These are phyloP conservation scores for Eleginops maclovinus DNA, from an alignment of 2,113 vertebrate genomes.

Conservation along the genomic window DNA sequence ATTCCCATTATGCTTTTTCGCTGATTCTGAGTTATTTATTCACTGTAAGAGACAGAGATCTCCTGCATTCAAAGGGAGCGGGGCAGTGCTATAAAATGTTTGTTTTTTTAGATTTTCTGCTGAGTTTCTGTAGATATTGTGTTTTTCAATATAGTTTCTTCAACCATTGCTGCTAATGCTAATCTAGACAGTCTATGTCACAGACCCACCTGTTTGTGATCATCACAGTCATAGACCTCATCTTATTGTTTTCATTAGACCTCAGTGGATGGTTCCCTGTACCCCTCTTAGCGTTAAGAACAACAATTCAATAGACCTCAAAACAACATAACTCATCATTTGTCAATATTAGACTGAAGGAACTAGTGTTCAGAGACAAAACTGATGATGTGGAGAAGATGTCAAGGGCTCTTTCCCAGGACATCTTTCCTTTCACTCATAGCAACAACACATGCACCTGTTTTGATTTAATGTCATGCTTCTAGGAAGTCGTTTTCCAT, in stretches of 20 bases:
- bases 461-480: background rate
- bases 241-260: conserved; percentile 3
- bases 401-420: conserved; percentile 1
- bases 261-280: background rate
- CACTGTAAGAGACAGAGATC: background rate
- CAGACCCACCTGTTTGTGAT: background rate
- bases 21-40: conserved; percentile 1
- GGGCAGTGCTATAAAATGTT: too few species aligned
- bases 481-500: background rate
- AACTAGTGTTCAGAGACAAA: conserved; percentile 17
- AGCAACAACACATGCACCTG: background rate
- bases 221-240: background rate
- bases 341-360: conserved; percentile 15
- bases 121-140: background rate
- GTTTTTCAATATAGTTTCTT: background rate
- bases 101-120: background rate
- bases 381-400: conserved; percentile 1
- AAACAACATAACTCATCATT: conserved; percentile 14
- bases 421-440: background rate
- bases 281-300: background rate
- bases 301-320: background rate
- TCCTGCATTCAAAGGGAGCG: background rate
- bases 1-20: background rate
- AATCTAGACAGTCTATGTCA: background rate
- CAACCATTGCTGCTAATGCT: background rate